Evolutionary conservation across 1,140 invertebrate species (phyloP).

Genomic region (Dreissena rostriformis): DNA sequence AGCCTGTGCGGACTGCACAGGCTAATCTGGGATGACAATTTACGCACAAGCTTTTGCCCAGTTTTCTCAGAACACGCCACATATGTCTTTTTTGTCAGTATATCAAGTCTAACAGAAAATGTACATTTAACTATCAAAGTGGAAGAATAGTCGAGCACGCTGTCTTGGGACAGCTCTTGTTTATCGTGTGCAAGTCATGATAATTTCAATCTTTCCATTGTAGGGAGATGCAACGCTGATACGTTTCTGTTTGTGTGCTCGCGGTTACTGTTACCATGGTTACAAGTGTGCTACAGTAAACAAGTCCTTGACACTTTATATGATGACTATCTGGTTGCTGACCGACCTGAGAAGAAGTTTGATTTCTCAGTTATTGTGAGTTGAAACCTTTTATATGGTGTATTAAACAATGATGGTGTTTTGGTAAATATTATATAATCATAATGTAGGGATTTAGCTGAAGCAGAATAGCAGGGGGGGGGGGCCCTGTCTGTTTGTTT

Average conservation of each 20-base stretch:
- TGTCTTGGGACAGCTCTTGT: not conserved
- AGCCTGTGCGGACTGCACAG: no score
- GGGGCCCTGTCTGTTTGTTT: no score
- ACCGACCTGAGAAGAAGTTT: not conserved
- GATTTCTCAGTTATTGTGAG: not conserved
- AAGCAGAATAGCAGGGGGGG: no score
- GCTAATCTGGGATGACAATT: no score
- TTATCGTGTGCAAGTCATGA: not conserved
- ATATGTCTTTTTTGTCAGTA: no score
- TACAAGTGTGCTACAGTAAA: slow-evolving; percentile 27
- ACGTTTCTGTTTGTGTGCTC: slow-evolving; percentile 4
- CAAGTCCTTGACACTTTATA: slow-evolving; percentile 20
- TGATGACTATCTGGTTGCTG: slow-evolving; percentile 12
- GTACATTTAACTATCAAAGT: no score
- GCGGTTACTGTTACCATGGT: slow-evolving; percentile 29
- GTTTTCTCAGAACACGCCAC: no score
- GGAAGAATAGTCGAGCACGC: not conserved
- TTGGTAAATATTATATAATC: no score
- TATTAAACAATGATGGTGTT: not conserved
- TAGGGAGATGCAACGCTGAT: not conserved
- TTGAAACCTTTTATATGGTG: not conserved
- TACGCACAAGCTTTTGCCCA: no score
- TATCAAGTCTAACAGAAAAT: no score
- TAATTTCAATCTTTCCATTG: not conserved
- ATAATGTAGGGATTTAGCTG: no score